Evolutionary conservation across 2,113 vertebrate genomes (phyloP).

Genomic region (Romanogobio albipinnatus): DNA sequence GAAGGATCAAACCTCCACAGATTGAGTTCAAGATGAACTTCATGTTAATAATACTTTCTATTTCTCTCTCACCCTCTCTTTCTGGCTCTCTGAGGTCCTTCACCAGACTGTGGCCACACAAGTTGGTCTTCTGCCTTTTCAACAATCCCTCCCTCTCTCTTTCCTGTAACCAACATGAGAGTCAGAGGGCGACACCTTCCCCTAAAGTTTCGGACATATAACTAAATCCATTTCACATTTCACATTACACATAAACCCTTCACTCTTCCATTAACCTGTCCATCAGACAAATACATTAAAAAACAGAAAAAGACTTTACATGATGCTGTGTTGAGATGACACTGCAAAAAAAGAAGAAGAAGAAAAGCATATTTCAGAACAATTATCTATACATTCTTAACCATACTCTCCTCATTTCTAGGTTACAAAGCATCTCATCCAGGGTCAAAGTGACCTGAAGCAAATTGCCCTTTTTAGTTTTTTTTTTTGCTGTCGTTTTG

Average conservation of each 20-base stretch:
- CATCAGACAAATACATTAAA: background rate
- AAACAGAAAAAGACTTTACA: background rate
- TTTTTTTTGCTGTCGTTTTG: no score
- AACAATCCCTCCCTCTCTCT: slow-evolving; percentile 47
- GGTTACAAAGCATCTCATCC: no score
- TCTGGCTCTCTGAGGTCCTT: slow-evolving; percentile 21
- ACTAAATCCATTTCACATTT: background rate
- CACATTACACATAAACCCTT: background rate
- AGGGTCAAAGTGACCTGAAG: no score
- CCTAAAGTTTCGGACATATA: background rate
- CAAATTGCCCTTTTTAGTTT: no score
- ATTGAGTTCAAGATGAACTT: slow-evolving; percentile 32
- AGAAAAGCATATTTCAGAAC: no score
- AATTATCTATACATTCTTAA: no score
- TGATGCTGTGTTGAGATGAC: background rate
- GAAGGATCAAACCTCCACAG: slow-evolving; percentile 25
- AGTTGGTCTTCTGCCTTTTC: slow-evolving; percentile 51
- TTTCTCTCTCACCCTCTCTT: background rate
- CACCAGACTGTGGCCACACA: slow-evolving; percentile 37
- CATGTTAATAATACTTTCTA: slow-evolving; percentile 6
- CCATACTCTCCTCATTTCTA: no score
- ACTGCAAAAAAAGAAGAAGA: background rate
- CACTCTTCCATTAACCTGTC: background rate
- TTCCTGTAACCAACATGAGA: slow-evolving; percentile 34
- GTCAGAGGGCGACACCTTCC: slow-evolving; percentile 36